Evolutionary conservation across 2,797 vertebrate species (phyloP).

Genomic region (Sebastolobus altivelis): DNA sequence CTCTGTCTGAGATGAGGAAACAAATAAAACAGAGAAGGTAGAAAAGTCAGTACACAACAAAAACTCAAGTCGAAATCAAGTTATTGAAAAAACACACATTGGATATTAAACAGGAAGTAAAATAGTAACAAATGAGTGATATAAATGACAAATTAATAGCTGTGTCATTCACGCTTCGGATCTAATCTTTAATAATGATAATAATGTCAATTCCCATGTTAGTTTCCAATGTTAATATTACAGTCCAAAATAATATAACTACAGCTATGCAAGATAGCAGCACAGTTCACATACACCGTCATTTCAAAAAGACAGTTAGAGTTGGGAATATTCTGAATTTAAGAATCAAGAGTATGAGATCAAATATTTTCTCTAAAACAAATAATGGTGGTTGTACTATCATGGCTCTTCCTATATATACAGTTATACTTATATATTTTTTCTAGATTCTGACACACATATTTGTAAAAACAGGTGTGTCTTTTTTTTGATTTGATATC

Average conservation of each 20-base stretch:
- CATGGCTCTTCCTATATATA: too few species aligned
- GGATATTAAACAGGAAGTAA: background rate
- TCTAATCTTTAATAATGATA: background rate
- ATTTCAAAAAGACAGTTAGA: background rate
- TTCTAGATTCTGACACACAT: too few species aligned
- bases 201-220: background rate
- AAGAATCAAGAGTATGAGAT: too few species aligned
- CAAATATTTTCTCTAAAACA: too few species aligned
- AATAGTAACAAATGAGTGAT: background rate
- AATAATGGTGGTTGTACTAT: too few species aligned
- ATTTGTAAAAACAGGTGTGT: too few species aligned
- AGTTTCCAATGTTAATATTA: background rate
- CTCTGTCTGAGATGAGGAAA: conserved; percentile 16
- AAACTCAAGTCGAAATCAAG: background rate
- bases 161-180: background rate
- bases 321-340: background rate
- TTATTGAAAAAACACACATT: conserved; percentile 1
- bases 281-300: background rate
- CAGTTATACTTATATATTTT: too few species aligned
- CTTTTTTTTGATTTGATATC: too few species aligned
- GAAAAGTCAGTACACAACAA: background rate
- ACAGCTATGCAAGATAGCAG: background rate
- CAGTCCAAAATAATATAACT: background rate
- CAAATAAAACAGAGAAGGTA: background rate
- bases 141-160: background rate